These are phyloP conservation scores for Drosophila santomea DNA, from an alignment of 1,140 invertebrate species.

Conservation along the genomic window DNA sequence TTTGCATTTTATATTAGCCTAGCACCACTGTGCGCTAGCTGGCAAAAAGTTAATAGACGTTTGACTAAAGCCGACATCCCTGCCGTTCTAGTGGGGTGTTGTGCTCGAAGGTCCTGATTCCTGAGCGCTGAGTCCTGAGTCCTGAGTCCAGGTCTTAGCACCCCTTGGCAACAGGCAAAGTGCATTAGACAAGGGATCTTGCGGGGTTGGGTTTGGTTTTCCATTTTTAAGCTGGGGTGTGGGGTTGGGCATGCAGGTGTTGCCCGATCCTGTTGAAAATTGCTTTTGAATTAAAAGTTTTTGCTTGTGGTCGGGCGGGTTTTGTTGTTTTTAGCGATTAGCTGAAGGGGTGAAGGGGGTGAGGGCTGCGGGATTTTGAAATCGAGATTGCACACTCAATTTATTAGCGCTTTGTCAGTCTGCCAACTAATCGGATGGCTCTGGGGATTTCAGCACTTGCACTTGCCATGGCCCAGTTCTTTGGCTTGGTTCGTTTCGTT, in stretches of 20 bases:
- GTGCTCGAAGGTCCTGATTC: constrained; percentile 1
- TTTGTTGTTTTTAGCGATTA: constrained; percentile 82
- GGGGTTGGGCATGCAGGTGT: constrained; percentile 69
- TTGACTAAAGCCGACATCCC: constrained; percentile 77
- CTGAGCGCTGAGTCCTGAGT: neutral
- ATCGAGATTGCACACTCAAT: constrained; percentile 52
- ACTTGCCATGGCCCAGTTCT: constrained; percentile 65
- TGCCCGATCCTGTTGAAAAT: constrained; percentile 60
- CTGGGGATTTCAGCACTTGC: constrained; percentile 38
- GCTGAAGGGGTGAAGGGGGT: constrained; percentile 35
- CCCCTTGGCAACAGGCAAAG: constrained; percentile 72
- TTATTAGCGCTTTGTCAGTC: constrained; percentile 68
- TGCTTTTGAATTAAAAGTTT: constrained; percentile 69
- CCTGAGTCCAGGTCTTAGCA: constrained; percentile 60
- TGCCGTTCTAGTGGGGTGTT: constrained; percentile 24
- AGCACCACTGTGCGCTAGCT: constrained; percentile 29
- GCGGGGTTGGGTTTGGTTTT: constrained; percentile 10
- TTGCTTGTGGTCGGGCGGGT: constrained; percentile 70
- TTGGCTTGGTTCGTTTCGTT: constrained; percentile 18
- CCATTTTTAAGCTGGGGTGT: neutral
- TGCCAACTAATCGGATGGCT: constrained; percentile 31
- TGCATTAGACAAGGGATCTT: constrained; percentile 59
- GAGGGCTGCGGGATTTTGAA: neutral
- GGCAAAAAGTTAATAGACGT: constrained; percentile 81
- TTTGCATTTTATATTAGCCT: neutral